Conservation (phyloP, 53 echinoderm and acorn worm genomes). For the Actinopyga echinites region DNA sequence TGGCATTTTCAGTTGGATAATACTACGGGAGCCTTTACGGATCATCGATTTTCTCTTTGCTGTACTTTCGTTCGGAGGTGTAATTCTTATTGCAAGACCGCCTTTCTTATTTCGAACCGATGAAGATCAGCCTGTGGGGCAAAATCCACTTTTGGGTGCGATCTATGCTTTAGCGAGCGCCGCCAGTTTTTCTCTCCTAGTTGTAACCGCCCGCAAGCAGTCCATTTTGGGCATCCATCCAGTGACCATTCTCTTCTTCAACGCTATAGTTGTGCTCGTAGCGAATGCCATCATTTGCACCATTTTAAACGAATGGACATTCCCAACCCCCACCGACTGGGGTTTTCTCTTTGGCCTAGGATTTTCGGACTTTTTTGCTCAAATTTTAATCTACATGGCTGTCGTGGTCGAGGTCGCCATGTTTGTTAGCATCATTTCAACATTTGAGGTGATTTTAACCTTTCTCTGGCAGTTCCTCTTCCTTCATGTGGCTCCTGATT, state of each 20-base stretch:
- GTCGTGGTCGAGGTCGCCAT: constrained; percentile 29
- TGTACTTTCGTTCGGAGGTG: constrained; percentile 33
- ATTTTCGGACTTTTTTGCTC: constrained; percentile 8
- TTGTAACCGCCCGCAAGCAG: constrained; percentile 13
- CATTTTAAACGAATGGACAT: not conserved
- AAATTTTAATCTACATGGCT: constrained; percentile 5
- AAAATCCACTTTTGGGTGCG: constrained; percentile 20
- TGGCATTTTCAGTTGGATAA: constrained; percentile 34
- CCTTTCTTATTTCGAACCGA: constrained; percentile 17
- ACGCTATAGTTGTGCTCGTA: not conserved
- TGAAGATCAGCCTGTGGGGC: not conserved
- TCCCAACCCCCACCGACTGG: constrained; percentile 10
- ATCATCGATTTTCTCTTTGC: constrained; percentile 23
- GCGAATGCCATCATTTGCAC: constrained; percentile 11
- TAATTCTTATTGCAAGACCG: constrained; percentile 31
- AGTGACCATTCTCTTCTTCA: not conserved
- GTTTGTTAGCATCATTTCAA: constrained; percentile 27
- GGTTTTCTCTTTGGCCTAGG: not conserved
- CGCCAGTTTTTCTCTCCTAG: not conserved
- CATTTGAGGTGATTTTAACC: constrained; percentile 19
- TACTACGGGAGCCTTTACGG: constrained; percentile 27
- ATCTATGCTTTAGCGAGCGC: constrained; percentile 24
- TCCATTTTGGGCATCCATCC: constrained; percentile 33
- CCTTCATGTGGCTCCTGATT: not conserved
- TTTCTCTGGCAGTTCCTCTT: constrained; percentile 28